These are phyloP conservation scores for Podargus strigoides DNA, from an alignment of 2,797 vertebrate genomes.

Conservation along the genomic window DNA sequence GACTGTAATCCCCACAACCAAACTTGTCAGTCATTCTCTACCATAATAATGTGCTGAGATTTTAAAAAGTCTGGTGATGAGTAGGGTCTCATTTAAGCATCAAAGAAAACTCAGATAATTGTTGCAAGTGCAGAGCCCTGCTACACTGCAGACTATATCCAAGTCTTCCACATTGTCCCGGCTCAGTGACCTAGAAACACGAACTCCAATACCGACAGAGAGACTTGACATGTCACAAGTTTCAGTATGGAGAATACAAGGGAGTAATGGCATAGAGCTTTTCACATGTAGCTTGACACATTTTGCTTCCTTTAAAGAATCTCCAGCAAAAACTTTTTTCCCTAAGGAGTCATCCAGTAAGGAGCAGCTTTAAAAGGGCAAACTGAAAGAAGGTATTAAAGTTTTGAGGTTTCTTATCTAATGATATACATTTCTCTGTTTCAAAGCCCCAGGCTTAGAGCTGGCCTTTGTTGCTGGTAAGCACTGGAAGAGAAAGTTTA, in stretches of 20 bases:
- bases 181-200: slow-evolving; percentile 60
- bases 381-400: neutral
- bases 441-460: neutral
- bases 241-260: slow-evolving; percentile 51
- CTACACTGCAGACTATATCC: slow-evolving; percentile 18
- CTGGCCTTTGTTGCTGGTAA: neutral
- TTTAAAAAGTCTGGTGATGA: slow-evolving; percentile 6
- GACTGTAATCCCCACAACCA: slow-evolving; percentile 56
- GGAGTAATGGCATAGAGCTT: neutral
- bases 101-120: slow-evolving; percentile 53
- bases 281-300: neutral
- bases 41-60: slow-evolving; percentile 27
- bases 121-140: slow-evolving; percentile 54
- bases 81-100: slow-evolving; percentile 35
- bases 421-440: neutral
- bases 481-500: neutral
- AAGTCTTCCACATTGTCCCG: slow-evolving; percentile 47
- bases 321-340: neutral
- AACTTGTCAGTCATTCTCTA: slow-evolving; percentile 57
- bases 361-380: neutral
- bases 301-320: neutral
- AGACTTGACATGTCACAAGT: slow-evolving; percentile 56
- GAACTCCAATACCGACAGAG: slow-evolving; percentile 8
- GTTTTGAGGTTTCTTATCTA: neutral
- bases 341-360: no score